These are phyloP conservation scores for Pyrocoelia pectoralis DNA, from an alignment of 2,888 invertebrate species.

Conservation along the genomic window DNA sequence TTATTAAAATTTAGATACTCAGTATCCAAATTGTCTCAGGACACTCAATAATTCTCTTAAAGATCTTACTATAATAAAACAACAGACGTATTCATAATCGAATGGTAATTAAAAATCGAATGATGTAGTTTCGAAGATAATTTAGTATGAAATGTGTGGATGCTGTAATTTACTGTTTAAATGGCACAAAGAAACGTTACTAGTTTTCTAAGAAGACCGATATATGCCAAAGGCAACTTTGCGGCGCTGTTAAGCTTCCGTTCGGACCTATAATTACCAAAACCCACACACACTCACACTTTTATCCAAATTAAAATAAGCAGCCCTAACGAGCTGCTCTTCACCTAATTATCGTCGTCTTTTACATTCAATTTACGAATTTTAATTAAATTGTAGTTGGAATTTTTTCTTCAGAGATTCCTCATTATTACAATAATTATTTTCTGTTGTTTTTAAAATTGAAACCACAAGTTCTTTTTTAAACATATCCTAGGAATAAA, in stretches of 20 bases:
- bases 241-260: slow-evolving; percentile 48
- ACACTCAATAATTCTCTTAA: too few relatives aligned
- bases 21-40: too few relatives aligned
- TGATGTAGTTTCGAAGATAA: not conserved
- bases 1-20: too few relatives aligned
- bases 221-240: slow-evolving; percentile 44
- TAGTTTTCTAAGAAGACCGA: slow-evolving; percentile 53
- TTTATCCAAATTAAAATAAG: slow-evolving; percentile 33
- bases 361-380: slow-evolving; percentile 31
- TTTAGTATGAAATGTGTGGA: slow-evolving; percentile 37
- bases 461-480: too few relatives aligned
- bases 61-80: too few relatives aligned
- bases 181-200: slow-evolving; percentile 57
- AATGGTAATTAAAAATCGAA: not conserved
- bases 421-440: too few relatives aligned
- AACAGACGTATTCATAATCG: not conserved
- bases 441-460: too few relatives aligned
- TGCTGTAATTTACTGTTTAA: slow-evolving; percentile 47
- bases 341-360: slow-evolving; percentile 45
- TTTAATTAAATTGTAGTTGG: too few relatives aligned
- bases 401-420: too few relatives aligned
- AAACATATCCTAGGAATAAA: too few relatives aligned
- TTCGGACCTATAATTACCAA: slow-evolving; percentile 57
- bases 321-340: slow-evolving; percentile 44
- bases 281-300: slow-evolving; percentile 50